These are phyloP conservation scores for Mesorhabditis belari DNA, from an alignment of 2,888 invertebrate genomes.

Conservation along the genomic window DNA sequence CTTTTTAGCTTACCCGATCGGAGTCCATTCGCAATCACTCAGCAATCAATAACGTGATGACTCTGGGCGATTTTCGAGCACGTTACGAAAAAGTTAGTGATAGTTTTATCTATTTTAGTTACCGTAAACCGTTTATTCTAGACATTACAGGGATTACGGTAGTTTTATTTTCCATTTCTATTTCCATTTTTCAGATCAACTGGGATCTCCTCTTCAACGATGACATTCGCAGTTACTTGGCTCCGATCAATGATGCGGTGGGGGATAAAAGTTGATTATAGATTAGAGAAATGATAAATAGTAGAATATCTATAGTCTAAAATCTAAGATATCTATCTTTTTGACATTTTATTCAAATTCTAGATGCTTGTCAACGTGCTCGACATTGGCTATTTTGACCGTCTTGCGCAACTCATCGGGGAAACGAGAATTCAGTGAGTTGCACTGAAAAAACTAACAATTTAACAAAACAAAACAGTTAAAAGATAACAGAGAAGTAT, in stretches of 20 bases:
- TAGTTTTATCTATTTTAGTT: neutral
- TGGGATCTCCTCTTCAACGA: slow-evolving; percentile 35
- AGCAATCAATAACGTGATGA: slow-evolving; percentile 30
- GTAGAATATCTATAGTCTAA: too few relatives aligned
- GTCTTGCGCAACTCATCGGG: slow-evolving; percentile 19
- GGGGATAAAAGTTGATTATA: neutral
- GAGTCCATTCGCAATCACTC: slow-evolving; percentile 30
- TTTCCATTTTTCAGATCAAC: slow-evolving; percentile 19
- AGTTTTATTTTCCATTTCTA: neutral
- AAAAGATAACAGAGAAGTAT: neutral
- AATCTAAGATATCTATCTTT: too few relatives aligned
- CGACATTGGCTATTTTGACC: slow-evolving; percentile 33
- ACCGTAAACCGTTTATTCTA: too few relatives aligned
- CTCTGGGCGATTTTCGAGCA: slow-evolving; percentile 28
- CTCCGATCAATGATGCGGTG: slow-evolving; percentile 19
- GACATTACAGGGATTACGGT: too few relatives aligned
- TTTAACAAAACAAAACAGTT: neutral
- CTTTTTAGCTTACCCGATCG: slow-evolving; percentile 23
- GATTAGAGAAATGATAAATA: too few relatives aligned
- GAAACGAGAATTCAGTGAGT: slow-evolving; percentile 3
- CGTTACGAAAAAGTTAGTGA: slow-evolving; percentile 19
- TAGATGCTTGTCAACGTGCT: slow-evolving; percentile 31
- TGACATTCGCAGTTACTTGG: slow-evolving; percentile 23
- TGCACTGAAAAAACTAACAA: neutral
- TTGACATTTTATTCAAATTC: too few relatives aligned